phyloP scores from a whole-genome alignment of 2,888 invertebrate species.

The Aphodius sticticus region DNA sequence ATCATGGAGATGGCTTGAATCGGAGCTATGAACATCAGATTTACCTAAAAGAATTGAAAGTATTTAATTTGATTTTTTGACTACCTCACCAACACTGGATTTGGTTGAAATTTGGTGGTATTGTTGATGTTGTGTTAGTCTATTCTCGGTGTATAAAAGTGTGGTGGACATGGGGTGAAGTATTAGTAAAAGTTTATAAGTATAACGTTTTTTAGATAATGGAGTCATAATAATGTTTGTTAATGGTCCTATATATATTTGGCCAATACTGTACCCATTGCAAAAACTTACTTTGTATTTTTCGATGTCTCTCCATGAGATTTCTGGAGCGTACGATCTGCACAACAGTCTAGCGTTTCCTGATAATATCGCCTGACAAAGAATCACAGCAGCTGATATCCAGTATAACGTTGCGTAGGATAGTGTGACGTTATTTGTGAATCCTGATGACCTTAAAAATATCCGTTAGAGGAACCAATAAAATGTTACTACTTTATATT shows the following conservation, averaged over 20 bases:
- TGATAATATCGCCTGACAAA: slow-evolving; percentile 41
- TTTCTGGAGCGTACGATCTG: slow-evolving; percentile 43
- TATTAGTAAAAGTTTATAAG: background rate
- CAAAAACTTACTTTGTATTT: slow-evolving; percentile 51
- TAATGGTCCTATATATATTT: too few relatives aligned
- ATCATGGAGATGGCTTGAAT: slow-evolving; percentile 48
- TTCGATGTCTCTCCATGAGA: slow-evolving; percentile 49
- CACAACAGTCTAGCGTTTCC: slow-evolving; percentile 50
- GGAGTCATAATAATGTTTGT: too few relatives aligned
- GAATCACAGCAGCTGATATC: slow-evolving; percentile 50
- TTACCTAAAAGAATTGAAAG: slow-evolving; percentile 44
- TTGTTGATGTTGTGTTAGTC: too few relatives aligned
- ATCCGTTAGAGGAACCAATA: too few relatives aligned
- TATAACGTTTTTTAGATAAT: background rate
- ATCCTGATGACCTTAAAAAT: slow-evolving; percentile 9
- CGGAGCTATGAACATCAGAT: slow-evolving; percentile 48
- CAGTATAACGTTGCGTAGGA: slow-evolving; percentile 52
- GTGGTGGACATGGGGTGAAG: background rate
- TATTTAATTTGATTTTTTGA: background rate
- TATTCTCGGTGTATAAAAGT: too few relatives aligned
- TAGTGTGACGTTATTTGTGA: slow-evolving; percentile 30
- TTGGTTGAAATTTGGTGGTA: too few relatives aligned
- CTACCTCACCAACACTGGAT: background rate
- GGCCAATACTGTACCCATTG: too few relatives aligned
- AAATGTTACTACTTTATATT: too few relatives aligned